Conservation (phyloP, 2,888 invertebrate genomes). For the Prosapia bicincta region DNA sequence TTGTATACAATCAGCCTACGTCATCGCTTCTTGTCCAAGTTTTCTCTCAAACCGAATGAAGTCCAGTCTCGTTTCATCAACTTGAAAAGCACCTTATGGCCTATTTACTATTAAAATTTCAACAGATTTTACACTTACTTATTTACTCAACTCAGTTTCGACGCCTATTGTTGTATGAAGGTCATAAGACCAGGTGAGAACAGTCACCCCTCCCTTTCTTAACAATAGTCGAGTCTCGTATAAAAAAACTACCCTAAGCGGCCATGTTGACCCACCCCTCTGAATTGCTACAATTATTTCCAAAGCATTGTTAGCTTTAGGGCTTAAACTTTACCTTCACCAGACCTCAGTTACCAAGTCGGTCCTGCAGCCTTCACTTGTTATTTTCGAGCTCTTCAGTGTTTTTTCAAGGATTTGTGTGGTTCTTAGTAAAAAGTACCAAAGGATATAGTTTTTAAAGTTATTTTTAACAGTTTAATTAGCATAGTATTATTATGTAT, state of each 20-base stretch:
- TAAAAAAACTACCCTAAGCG: not conserved
- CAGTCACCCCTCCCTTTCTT: not conserved
- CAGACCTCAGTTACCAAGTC: not conserved
- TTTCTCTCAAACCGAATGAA: too few species aligned
- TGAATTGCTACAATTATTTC: slow-evolving; percentile 25
- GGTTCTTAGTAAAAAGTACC: not conserved
- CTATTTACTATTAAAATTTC: too few species aligned
- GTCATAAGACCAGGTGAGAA: not conserved
- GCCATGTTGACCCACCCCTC: slow-evolving; percentile 6
- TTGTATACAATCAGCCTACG: too few species aligned
- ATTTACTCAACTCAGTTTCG: too few species aligned
- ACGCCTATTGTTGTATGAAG: not conserved
- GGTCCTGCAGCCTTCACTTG: not conserved
- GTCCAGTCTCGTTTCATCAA: too few species aligned
- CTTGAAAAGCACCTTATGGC: too few species aligned
- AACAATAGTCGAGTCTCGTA: not conserved
- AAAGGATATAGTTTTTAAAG: not conserved
- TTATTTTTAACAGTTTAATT: too few species aligned
- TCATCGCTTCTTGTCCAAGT: too few species aligned
- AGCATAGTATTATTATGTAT: not conserved
- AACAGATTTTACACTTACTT: too few species aligned
- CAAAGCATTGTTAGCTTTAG: slow-evolving; percentile 13
- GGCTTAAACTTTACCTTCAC: not conserved
- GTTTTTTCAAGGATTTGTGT: not conserved
- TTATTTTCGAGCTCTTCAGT: not conserved